Evolutionary conservation across 2,113 vertebrate species (phyloP).

Genomic region (Nyctereutes procyonoides): DNA sequence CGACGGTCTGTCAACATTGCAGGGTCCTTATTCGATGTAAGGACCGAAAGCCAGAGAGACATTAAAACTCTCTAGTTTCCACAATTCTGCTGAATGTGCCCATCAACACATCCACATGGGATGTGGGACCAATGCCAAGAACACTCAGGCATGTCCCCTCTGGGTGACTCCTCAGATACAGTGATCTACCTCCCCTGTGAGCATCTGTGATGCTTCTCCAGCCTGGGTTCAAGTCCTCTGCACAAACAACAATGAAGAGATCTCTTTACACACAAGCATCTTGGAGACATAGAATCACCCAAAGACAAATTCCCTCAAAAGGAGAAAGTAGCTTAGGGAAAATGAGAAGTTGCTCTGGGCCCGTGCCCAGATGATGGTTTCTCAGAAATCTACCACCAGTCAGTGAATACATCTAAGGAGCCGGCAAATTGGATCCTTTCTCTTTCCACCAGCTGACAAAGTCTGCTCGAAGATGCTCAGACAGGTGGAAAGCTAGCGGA

Average conservation of each 20-base stretch:
- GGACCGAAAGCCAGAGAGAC: neutral
- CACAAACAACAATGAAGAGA: neutral
- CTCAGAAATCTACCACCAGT: conserved; percentile 50
- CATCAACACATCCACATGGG: neutral
- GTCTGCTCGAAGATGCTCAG: neutral
- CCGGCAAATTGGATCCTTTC: conserved; percentile 33
- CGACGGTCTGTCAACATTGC: too few species aligned
- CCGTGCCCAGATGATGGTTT: neutral
- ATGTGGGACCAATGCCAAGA: neutral
- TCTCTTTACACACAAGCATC: neutral
- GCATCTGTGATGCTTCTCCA: neutral
- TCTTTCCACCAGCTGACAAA: neutral
- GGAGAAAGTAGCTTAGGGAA: neutral
- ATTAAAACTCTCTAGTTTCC: neutral
- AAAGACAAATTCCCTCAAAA: conserved; percentile 1
- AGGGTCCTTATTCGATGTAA: neutral
- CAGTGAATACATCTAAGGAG: neutral
- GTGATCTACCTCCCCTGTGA: neutral
- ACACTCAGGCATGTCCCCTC: neutral
- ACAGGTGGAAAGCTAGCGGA: conserved; percentile 52
- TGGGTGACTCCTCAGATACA: accelerated
- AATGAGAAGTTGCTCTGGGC: neutral
- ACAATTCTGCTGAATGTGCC: neutral
- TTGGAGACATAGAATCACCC: neutral
- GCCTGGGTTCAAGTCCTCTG: neutral